These are phyloP conservation scores for Penelope pileata DNA, from an alignment of 2,113 vertebrate species.

Conservation along the genomic window DNA sequence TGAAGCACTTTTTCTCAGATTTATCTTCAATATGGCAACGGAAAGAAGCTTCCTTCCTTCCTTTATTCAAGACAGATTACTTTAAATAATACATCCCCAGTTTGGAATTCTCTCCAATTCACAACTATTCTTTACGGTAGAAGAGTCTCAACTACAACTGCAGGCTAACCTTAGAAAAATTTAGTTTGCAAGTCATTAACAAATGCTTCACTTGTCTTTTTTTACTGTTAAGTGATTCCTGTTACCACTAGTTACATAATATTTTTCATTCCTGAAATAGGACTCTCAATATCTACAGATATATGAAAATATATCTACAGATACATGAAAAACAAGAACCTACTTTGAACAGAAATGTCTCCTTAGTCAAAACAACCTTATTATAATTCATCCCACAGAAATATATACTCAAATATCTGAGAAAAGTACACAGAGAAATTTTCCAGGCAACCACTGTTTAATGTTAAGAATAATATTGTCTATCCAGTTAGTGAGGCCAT, in stretches of 20 bases:
- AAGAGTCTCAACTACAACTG: background rate
- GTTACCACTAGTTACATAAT: background rate
- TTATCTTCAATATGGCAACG: background rate
- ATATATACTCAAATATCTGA: background rate
- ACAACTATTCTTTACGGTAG: background rate
- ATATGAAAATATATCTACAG: too few species aligned
- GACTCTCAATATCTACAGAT: background rate
- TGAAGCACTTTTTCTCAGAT: background rate
- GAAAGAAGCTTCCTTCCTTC: background rate
- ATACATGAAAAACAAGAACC: background rate
- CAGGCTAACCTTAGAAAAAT: background rate
- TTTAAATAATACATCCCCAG: accelerated
- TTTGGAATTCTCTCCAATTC: background rate
- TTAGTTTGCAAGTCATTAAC: background rate
- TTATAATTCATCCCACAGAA: background rate
- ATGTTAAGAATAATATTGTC: background rate
- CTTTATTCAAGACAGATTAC: background rate
- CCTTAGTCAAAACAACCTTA: background rate
- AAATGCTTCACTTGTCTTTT: background rate
- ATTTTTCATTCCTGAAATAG: background rate
- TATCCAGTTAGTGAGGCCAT: background rate
- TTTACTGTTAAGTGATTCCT: background rate
- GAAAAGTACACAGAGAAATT: background rate
- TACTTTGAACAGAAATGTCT: background rate
- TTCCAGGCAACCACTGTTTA: background rate